These are phyloP conservation scores for Meloidogyne floridensis DNA, from an alignment of 1,140 invertebrate species.

Conservation along the genomic window DNA sequence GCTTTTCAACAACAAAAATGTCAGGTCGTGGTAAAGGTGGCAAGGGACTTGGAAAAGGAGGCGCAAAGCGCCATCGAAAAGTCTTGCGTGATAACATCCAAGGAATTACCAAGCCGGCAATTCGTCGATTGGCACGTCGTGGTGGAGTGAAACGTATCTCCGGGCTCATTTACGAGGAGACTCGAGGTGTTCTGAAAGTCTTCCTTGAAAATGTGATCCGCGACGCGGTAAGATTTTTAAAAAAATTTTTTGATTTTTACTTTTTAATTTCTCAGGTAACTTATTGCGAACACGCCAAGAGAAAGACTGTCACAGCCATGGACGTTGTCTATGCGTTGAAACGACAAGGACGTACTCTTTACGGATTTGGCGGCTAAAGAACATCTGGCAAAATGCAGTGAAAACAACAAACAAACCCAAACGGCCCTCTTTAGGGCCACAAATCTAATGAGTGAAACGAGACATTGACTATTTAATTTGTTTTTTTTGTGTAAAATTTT, in stretches of 20 bases:
- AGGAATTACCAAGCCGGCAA: conserved; percentile 75
- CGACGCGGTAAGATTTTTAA: conserved; percentile 73
- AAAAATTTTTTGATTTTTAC: background rate
- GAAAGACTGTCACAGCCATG: conserved; percentile 82
- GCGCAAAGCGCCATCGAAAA: conserved; percentile 74
- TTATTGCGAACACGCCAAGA: conserved; percentile 80
- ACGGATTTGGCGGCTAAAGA: conserved; percentile 71
- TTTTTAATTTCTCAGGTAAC: conserved; percentile 71
- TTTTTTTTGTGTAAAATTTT: background rate
- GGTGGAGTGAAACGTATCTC: conserved; percentile 79
- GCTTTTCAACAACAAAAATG: conserved; percentile 25
- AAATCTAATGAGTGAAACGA: background rate
- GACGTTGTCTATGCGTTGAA: conserved; percentile 85
- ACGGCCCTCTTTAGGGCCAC: conserved; percentile 40
- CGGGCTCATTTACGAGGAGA: conserved; percentile 74
- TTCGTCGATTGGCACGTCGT: conserved; percentile 74
- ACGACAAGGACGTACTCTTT: conserved; percentile 76
- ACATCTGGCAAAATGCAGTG: conserved; percentile 59
- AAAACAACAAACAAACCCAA: conserved; percentile 39
- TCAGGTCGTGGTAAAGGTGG: conserved; percentile 72
- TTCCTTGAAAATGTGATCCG: conserved; percentile 81
- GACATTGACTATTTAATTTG: background rate
- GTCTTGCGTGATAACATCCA: conserved; percentile 76
- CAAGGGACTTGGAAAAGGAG: conserved; percentile 74
- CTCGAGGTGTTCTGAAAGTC: conserved; percentile 55